Evolutionary conservation across 2,113 vertebrate genomes (phyloP).

Genomic region (Ardeotis arabs): DNA sequence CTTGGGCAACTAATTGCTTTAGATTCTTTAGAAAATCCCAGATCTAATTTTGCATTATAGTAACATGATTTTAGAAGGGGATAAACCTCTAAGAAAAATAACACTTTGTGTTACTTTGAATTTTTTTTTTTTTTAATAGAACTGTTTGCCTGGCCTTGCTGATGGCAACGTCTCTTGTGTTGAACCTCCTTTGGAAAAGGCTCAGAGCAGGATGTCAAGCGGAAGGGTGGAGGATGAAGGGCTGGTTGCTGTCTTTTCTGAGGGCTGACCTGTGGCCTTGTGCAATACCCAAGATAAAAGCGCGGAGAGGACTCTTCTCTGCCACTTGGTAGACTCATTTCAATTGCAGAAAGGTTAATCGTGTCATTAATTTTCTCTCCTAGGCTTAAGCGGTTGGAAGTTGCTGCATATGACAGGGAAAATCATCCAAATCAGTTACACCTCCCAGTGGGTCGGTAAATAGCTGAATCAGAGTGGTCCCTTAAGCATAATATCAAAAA

Average conservation of each 20-base stretch:
- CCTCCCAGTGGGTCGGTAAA: slow-evolving; percentile 28
- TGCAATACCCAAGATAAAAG: background rate
- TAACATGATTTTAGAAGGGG: background rate
- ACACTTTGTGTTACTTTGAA: background rate
- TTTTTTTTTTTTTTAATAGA: background rate
- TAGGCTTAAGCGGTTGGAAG: background rate
- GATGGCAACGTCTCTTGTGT: accelerated
- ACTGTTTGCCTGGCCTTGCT: background rate
- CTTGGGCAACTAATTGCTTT: slow-evolving; percentile 36
- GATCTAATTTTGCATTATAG: slow-evolving; percentile 40
- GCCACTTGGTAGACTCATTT: background rate
- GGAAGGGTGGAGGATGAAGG: background rate
- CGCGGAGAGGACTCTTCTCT: background rate
- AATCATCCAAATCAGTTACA: slow-evolving; percentile 41
- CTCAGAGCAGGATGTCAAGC: background rate
- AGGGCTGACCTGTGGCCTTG: background rate
- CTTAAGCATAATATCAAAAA: slow-evolving; percentile 2
- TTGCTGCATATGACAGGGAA: background rate
- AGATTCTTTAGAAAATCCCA: slow-evolving; percentile 49
- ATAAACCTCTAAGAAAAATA: slow-evolving; percentile 10
- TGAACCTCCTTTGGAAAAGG: background rate
- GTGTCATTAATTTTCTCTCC: background rate
- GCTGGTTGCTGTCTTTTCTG: background rate
- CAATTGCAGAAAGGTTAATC: background rate
- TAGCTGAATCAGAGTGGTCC: slow-evolving; percentile 36